Evolutionary conservation across 92 coral and sea anemone species (phyloP), one percentile per base, ranked within the genome.

Genomic region (Umimayanthus chanpuru): DNA sequence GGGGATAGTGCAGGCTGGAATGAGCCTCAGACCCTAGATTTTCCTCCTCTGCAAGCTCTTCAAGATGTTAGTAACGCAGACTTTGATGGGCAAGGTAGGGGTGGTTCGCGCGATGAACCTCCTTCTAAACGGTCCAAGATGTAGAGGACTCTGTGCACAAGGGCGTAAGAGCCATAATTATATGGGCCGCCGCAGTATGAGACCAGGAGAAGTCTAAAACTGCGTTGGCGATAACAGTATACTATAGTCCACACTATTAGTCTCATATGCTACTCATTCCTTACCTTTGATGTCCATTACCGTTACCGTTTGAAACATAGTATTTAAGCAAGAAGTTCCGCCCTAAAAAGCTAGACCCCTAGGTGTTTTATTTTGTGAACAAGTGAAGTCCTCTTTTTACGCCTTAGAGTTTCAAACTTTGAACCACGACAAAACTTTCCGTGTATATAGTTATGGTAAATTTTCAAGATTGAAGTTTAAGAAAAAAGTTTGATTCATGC

Each of bases 51-150:
- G 9, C 93, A 91, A 82, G 93, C 91, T 7, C 86, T 91, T 80
- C 86, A 88, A 85, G 93, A 91, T 65, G 90, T 91, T 85, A 88
- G 91, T 43, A 91, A 91, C 86, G 91, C 93, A 11, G 89, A 91
- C 80, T 91, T 91, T 80, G 93, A 91, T 76, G 89, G 91, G 32
- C 91, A 90, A 38, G 93, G 93, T 61, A 88, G 76, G 86, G 93
- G 90, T 68, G 66, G 93, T 38, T 88, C 93, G 28, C 88, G 93
- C 41, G 93, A 91, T 40, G 93, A 91, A 32, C 93, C 93, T 4
- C 91, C 93, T n/a, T 91, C 93, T 56, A 91, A 91, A 44, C 89
- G 93, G 43, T 82, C 93, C 86, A 91, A 91, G 91, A 91, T 91
- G 91, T 91, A 74, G 21, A 40, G 76, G 77, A 32, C 77, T 36